phyloP scores from a whole-genome alignment of 1,140 invertebrate species.

The Brachystomella parvula region DNA sequence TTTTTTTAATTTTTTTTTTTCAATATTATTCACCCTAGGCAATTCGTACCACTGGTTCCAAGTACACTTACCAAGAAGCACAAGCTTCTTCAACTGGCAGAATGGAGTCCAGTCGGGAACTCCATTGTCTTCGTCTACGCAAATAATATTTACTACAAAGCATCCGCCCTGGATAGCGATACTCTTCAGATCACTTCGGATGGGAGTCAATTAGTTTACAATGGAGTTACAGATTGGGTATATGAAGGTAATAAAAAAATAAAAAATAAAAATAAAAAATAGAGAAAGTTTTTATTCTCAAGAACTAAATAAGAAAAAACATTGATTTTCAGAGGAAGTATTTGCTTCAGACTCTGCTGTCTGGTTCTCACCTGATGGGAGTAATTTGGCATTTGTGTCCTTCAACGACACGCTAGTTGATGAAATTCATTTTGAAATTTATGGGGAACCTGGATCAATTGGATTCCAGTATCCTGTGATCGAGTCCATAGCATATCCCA shows the following conservation, averaged over 20 bases:
- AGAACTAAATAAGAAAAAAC: too few relatives aligned
- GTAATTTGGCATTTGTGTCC: conserved; percentile 66
- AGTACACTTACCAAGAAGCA: neutral
- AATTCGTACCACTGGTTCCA: conserved; percentile 1
- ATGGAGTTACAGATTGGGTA: conserved; percentile 71
- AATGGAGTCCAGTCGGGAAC: conserved; percentile 63
- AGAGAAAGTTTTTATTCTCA: neutral
- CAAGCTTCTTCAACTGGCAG: conserved; percentile 52
- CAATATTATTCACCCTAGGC: too few relatives aligned
- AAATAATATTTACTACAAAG: conserved; percentile 72
- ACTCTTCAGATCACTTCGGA: neutral
- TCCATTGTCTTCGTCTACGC: conserved; percentile 64
- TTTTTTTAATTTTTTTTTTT: too few relatives aligned
- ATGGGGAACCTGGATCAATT: conserved; percentile 42
- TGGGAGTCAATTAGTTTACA: conserved; percentile 51
- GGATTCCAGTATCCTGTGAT: conserved; percentile 43
- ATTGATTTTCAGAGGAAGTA: conserved; percentile 71
- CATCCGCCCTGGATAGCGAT: conserved; percentile 35
- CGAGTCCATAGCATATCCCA: conserved; percentile 66
- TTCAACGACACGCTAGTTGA: conserved; percentile 67
- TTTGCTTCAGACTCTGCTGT: conserved; percentile 72
- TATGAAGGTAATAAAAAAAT: conserved; percentile 58
- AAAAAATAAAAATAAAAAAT: neutral
- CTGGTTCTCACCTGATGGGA: conserved; percentile 79
- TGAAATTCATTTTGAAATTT: conserved; percentile 45